These are phyloP conservation scores for Idaea straminata DNA, from an alignment of 2,888 invertebrate genomes.

Conservation along the genomic window DNA sequence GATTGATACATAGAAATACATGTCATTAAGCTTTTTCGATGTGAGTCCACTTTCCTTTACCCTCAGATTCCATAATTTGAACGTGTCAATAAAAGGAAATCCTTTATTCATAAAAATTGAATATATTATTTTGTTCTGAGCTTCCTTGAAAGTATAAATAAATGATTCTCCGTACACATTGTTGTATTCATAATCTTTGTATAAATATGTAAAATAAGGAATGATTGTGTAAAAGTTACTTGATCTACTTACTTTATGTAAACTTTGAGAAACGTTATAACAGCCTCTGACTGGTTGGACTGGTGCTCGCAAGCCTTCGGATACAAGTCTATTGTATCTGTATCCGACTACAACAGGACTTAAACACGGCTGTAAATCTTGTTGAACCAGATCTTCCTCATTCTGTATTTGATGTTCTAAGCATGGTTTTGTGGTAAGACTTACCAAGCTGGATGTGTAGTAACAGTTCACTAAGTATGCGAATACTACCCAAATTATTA, in stretches of 20 bases:
- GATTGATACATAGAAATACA: conserved; percentile 25
- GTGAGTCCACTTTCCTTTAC: conserved; percentile 50
- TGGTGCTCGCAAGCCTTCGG: not conserved
- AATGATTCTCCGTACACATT: conserved; percentile 35
- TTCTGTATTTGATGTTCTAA: conserved; percentile 27
- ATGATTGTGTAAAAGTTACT: conserved; percentile 40
- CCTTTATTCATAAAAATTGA: conserved; percentile 57
- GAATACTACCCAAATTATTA: conserved; percentile 45
- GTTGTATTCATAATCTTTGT: conserved; percentile 36
- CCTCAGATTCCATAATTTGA: conserved; percentile 35
- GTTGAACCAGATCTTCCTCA: conserved; percentile 27
- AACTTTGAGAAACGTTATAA: conserved; percentile 31
- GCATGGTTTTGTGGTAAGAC: conserved; percentile 33
- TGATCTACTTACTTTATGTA: conserved; percentile 39
- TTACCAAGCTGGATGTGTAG: conserved; percentile 37
- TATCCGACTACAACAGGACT: conserved; percentile 33
- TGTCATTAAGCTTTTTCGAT: conserved; percentile 28
- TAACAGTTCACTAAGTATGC: conserved; percentile 36
- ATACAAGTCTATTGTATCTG: not conserved
- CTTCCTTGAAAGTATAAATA: conserved; percentile 34
- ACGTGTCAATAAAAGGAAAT: conserved; percentile 41
- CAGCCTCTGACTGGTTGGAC: conserved; percentile 10
- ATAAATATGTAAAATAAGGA: conserved; percentile 37
- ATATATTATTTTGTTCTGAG: conserved; percentile 45
- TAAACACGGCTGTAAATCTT: conserved; percentile 46